Conservation (phyloP, 2,888 invertebrate genomes). For the Spodoptera littoralis region DNA sequence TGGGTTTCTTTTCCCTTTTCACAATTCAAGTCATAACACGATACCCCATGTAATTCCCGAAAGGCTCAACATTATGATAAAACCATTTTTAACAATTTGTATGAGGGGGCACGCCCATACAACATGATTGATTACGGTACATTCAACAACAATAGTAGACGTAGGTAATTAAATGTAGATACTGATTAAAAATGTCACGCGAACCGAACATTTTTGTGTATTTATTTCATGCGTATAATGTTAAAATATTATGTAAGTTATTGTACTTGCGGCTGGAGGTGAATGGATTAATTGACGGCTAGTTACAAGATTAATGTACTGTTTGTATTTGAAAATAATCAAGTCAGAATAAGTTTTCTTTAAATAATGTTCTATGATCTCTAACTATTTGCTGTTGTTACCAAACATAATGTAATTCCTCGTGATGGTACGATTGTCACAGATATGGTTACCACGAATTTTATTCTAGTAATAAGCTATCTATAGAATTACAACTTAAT, state of each 20-base stretch:
- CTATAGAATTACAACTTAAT: too few species aligned
- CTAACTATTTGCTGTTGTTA: too few species aligned
- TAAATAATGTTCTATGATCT: too few species aligned
- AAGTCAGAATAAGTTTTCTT: neutral
- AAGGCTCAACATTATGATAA: constrained; percentile 37
- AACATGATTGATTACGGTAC: constrained; percentile 54
- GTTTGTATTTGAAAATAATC: neutral
- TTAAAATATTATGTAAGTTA: constrained; percentile 16
- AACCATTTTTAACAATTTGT: constrained; percentile 51
- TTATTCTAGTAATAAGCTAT: too few species aligned
- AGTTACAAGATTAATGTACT: constrained; percentile 7
- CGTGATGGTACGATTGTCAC: too few species aligned
- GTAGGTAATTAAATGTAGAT: constrained; percentile 60
- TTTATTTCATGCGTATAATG: constrained; percentile 40
- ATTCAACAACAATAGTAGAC: constrained; percentile 43
- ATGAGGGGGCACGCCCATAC: constrained; percentile 43
- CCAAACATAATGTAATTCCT: too few species aligned
- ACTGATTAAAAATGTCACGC: constrained; percentile 64
- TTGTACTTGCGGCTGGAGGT: constrained; percentile 2
- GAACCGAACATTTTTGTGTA: constrained; percentile 60
- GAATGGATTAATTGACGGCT: constrained; percentile 24
- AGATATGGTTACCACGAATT: too few species aligned
- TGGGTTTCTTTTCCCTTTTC: constrained; percentile 13
- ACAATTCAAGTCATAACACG: constrained; percentile 16
- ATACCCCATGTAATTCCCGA: constrained; percentile 31